Evolutionary conservation across 2,113 vertebrate genomes (phyloP), one percentile per base, ranked within the genome.

Genomic region (Oreochromis niloticus): DNA sequence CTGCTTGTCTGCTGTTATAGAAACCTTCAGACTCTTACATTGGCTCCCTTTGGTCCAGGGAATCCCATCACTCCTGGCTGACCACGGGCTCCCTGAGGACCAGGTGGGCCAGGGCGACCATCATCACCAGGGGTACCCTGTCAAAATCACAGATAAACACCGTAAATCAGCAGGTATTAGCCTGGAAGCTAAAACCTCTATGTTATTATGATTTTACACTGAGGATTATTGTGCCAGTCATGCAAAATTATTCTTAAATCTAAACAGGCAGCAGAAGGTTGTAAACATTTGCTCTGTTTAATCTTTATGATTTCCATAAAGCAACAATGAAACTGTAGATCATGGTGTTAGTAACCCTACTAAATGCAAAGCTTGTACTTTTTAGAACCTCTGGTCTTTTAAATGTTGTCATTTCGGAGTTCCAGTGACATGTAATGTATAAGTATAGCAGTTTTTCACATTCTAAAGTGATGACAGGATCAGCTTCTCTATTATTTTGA

Each of bases 21-120:
- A 78, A 78, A 61, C 55, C 39, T 46, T 83, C 6, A 80, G 32
- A 75, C 19, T 96, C 97, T 96, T 96, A 99, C 98, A 4, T 97
- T 98, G 78, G 97, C 98, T 88, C 99, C 99, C 96, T 99, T 99
- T 61, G 99, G 98, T 82, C 99, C 99, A 0, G 99, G 99, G 97
- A 99, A 99, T 56, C 98, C 99, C 99, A 99, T 99, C 89, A 99
- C 98, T 5, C 99, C 99, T 1, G 99, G 99, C 91, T 99, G 98
- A 13, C 98, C 99, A 8, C 98, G 97, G 68, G 98, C 96, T 73
- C 99, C 99, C 93, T 96, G 97, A 0, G 98, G 98, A 12, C 98
- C 99, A 16, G 98, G 98, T 80, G 98, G 98, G 24, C 99, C 99
- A 0, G 98, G 98, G 36, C 98, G 97, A 10, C 98, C 98, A 1